phyloP scores from a whole-genome alignment of 2,797 vertebrate species.

The Anguilla anguilla region DNA sequence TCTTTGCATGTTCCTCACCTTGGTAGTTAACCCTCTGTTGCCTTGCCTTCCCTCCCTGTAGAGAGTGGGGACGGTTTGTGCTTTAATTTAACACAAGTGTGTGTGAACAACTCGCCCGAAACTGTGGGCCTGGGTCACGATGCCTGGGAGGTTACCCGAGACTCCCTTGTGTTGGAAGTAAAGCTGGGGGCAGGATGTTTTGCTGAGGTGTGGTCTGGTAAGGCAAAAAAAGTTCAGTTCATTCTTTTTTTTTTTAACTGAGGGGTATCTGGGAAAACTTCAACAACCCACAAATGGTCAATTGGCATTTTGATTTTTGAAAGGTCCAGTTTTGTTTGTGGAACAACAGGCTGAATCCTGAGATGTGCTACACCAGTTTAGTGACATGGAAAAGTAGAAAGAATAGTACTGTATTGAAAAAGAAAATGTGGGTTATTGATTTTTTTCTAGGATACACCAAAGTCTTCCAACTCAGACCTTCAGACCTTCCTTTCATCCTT shows the following conservation, averaged over 20 bases:
- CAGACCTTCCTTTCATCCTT: constrained; percentile 17
- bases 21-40: constrained; percentile 84
- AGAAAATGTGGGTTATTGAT: not conserved
- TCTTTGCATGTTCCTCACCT: constrained; percentile 80
- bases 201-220: constrained; percentile 98
- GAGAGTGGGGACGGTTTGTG: constrained; percentile 98
- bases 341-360: not conserved
- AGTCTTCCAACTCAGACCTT: constrained; percentile 18
- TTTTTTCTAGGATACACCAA: constrained; percentile 32
- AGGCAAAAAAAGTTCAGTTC: constrained; percentile 66
- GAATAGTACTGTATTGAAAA: not conserved
- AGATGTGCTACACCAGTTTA: not conserved
- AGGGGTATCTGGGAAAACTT: constrained; percentile 18
- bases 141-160: constrained; percentile 94
- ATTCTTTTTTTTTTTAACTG: constrained; percentile 1
- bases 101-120: constrained; percentile 90
- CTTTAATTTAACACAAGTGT: constrained; percentile 94
- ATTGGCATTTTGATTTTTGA: not conserved
- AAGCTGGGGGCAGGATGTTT: constrained; percentile 99
- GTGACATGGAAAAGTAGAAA: not conserved
- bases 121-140: constrained; percentile 97
- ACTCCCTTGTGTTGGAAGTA: constrained; percentile 84
- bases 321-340: not conserved
- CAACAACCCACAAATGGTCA: constrained; percentile 6
- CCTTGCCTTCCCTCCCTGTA: constrained; percentile 80